Evolutionary conservation across 2,888 invertebrate species (phyloP), one percentile per base, ranked within the genome.

Genomic region (Smittia aterrima): DNA sequence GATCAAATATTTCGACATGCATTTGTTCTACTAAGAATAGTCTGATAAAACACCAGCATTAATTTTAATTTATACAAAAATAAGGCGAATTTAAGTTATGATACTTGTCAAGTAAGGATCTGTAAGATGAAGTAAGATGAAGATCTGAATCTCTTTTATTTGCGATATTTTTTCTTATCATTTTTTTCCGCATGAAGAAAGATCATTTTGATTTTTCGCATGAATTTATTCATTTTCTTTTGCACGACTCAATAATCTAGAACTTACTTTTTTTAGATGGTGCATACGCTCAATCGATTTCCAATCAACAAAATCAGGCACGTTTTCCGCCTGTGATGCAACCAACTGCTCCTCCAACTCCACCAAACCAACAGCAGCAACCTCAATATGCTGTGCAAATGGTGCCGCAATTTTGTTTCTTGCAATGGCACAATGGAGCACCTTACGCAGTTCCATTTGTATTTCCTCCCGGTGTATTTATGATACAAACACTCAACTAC

Each of bases 401-500:
- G 20, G 47, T 74, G 24, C 75, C 75, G 73, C 75, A 76, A 64
- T 70, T 54, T 16, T 40, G 53, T 4, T 74, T 54, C 53, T 18
- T 1, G 32, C 20, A 32, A 32, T 9, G 9, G 4, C 4, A 6
- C 7, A 47, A 16, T 11, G 18, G 53, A 3, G 3, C n/a, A 3
- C 53, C 6, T 4, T 16, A 18, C 53, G 53, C 53, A 9, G 18
- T 47, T 47, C 18, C n/a, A 47, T 47, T 47, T 32, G 32, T 32
- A 32, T 32, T 32, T 38, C 38, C 32, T 66, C 38, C 66, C 66
- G 64, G 32, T 20, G 53, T 38, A 20, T 76, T 79, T 70, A 81
- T 80, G 75, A 74, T 81, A 32, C 79, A 78, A 54, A 47, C 78
- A 24, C 64, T 77, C 74, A 32, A 9, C 32, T 32, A 32, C 20